Evolutionary conservation across 2,797 vertebrate species (phyloP).

Genomic region (Labroides dimidiatus): DNA sequence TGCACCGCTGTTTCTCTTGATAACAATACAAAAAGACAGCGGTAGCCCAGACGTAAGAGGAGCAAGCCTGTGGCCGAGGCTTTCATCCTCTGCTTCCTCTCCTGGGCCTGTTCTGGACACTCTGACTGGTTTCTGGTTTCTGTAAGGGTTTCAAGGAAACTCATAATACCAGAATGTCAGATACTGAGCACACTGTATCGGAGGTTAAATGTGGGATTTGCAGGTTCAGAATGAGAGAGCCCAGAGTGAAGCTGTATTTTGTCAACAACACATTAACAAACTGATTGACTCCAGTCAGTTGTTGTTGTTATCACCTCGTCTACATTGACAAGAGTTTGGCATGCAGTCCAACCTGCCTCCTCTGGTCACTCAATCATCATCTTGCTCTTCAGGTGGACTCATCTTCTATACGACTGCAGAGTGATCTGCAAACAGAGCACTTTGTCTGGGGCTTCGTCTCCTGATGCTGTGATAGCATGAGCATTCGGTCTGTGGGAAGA

Average conservation of each 20-base stretch:
- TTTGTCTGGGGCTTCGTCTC: conserved; percentile 39
- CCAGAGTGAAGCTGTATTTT: background rate
- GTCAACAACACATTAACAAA: too few species aligned
- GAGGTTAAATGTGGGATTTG: conserved; percentile 27
- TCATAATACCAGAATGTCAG: conserved; percentile 25
- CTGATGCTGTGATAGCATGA: conserved; percentile 54
- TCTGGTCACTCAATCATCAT: conserved; percentile 47
- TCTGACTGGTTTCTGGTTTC: conserved; percentile 33
- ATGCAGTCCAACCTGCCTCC: conserved; percentile 14
- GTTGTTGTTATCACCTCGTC: background rate
- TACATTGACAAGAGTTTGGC: background rate
- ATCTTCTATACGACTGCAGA: conserved; percentile 50
- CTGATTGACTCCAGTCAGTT: background rate
- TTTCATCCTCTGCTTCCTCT: conserved; percentile 33
- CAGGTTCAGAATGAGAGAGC: conserved; percentile 11
- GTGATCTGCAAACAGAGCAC: conserved; percentile 36
- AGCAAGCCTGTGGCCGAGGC: conserved; percentile 30
- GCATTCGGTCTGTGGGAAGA: conserved; percentile 32
- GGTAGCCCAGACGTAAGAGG: conserved; percentile 16
- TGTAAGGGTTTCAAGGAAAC: conserved; percentile 36
- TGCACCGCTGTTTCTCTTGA: conserved; percentile 27
- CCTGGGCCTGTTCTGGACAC: conserved; percentile 18
- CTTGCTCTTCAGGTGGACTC: conserved; percentile 42
- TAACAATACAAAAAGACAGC: conserved; percentile 43
- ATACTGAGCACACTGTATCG: conserved; percentile 29